These are phyloP conservation scores for Pangasianodon hypophthalmus DNA, from an alignment of 2,113 vertebrate species.

Conservation along the genomic window DNA sequence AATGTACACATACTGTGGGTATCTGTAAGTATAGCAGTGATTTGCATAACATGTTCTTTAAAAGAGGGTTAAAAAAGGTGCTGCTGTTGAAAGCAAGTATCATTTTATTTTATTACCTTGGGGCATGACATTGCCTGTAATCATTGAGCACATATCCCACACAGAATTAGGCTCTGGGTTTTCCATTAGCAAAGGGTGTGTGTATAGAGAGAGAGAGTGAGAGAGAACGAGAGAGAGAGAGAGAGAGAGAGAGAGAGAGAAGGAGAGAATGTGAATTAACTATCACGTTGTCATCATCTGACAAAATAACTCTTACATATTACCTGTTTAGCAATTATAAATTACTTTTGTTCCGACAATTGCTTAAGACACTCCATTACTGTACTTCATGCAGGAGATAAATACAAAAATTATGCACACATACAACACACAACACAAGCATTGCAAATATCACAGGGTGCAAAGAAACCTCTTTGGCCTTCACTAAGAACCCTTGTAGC, in stretches of 20 bases:
- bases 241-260: neutral
- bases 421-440: constrained; percentile 54
- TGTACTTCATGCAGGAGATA: constrained; percentile 64
- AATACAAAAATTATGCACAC: constrained; percentile 57
- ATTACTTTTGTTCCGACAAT: constrained; percentile 17
- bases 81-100: constrained; percentile 28
- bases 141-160: constrained; percentile 50
- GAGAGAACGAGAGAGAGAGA: neutral
- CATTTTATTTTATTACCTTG: constrained; percentile 64
- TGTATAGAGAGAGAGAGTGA: neutral
- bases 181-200: constrained; percentile 30
- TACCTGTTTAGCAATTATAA: constrained; percentile 10
- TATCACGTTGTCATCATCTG: neutral
- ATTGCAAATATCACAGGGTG: constrained; percentile 50
- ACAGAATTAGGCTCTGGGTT: constrained; percentile 48
- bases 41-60: constrained; percentile 6
- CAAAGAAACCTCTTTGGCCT: constrained; percentile 52
- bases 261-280: constrained; percentile 13
- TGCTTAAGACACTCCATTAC: constrained; percentile 40
- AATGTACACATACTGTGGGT: neutral
- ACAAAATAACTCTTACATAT: constrained; percentile 24
- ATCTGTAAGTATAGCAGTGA: neutral
- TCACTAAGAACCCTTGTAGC: constrained; percentile 57
- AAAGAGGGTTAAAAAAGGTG: constrained; percentile 21
- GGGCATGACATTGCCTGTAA: constrained; percentile 57